These are phyloP conservation scores for Papilio polytes DNA, from an alignment of 1,140 invertebrate species.

Conservation along the genomic window DNA sequence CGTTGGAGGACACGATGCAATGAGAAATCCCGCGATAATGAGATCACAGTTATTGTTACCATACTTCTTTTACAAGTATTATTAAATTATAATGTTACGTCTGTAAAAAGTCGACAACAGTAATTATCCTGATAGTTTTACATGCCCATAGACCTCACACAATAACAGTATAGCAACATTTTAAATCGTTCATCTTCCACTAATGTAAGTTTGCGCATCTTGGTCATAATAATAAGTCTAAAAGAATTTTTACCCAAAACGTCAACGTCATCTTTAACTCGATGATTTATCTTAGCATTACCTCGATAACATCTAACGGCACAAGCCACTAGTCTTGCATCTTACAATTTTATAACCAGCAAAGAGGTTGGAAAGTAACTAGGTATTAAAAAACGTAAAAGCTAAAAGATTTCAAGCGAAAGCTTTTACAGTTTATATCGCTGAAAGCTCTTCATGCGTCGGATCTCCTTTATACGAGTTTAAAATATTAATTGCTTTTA, in stretches of 20 bases:
- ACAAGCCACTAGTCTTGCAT: not conserved
- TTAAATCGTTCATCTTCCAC: too few relatives aligned
- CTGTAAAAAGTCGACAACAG: too few relatives aligned
- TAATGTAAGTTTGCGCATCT: too few relatives aligned
- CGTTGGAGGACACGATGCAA: not conserved
- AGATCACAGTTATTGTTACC: not conserved
- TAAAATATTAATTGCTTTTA: not conserved
- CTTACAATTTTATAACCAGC: not conserved
- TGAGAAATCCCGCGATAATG: not conserved
- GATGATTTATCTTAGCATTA: too few relatives aligned
- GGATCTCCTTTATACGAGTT: not conserved
- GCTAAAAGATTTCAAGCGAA: not conserved
- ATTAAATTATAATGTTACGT: not conserved
- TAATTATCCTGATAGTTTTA: too few relatives aligned
- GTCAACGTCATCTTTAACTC: too few relatives aligned
- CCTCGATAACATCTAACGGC: not conserved
- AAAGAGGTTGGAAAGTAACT: not conserved
- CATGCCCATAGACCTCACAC: too few relatives aligned
- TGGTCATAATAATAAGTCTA: too few relatives aligned
- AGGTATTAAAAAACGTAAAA: not conserved
- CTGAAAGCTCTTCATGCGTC: not conserved
- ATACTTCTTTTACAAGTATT: not conserved
- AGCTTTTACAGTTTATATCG: constrained; percentile 1
- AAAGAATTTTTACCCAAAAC: too few relatives aligned
- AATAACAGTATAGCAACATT: too few relatives aligned